Evolutionary conservation across 1,140 invertebrate genomes (phyloP).

Genomic region (Psilanteris sp.): DNA sequence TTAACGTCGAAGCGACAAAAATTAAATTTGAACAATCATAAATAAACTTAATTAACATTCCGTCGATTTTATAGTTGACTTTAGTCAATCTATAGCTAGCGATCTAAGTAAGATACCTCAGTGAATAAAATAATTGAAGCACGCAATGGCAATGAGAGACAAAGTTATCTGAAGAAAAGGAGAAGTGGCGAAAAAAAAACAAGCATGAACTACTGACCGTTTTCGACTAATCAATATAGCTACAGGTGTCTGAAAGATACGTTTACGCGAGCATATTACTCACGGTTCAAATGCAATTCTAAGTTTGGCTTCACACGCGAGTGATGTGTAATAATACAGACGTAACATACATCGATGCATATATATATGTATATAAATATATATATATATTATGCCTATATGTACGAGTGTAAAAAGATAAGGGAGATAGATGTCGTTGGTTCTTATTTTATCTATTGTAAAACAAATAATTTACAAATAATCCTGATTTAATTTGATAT

Average conservation of each 20-base stretch:
- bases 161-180: constrained; percentile 16
- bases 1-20: constrained; percentile 13
- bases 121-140: constrained; percentile 32
- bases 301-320: no score
- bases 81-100: constrained; percentile 21
- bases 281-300: no score
- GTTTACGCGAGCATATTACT: no score
- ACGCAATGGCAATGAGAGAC: constrained; percentile 25
- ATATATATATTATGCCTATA: no score
- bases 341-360: no score
- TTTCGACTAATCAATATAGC: constrained; percentile 72
- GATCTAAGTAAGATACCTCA: constrained; percentile 25
- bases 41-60: constrained; percentile 44
- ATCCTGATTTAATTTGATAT: no score
- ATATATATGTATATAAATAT: no score
- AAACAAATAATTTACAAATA: no score
- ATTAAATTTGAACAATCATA: constrained; percentile 33
- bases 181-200: constrained; percentile 36
- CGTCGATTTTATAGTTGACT: constrained; percentile 26
- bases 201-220: constrained; percentile 62
- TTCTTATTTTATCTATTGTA: no score
- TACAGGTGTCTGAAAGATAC: constrained; percentile 75
- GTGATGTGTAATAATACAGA: no score
- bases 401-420: no score
- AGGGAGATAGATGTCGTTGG: no score